Conservation (phyloP, 2,113 vertebrate species). For the Scytalopus superciliaris region DNA sequence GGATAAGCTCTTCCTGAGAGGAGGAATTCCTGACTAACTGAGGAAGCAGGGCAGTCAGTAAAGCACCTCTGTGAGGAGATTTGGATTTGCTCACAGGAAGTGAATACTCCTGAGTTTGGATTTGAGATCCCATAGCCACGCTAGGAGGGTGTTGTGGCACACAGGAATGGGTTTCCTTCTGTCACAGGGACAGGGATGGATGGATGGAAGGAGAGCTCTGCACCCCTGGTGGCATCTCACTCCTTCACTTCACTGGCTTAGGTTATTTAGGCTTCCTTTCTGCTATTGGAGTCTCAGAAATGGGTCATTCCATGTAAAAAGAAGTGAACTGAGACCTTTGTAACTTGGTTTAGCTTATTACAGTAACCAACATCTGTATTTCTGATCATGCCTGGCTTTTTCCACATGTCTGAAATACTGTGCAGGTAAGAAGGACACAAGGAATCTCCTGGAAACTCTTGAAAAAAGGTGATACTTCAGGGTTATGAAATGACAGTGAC, state of each 20-base stretch:
- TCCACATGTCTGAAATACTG: not conserved
- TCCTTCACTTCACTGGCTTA: not conserved
- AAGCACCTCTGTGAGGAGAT: not conserved
- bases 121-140: accelerated
- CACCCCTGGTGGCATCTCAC: not conserved
- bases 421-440: not conserved
- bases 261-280: not conserved
- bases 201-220: not conserved
- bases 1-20: not conserved
- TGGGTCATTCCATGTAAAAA: not conserved
- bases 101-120: not conserved
- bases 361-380: not conserved
- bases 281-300: not conserved
- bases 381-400: not conserved
- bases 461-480: not conserved
- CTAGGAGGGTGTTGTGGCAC: not conserved
- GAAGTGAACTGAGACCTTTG: not conserved
- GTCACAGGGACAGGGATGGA: not conserved
- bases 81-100: not conserved
- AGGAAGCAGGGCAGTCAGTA: not conserved
- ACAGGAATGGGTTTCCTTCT: not conserved
- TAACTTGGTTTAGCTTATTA: not conserved
- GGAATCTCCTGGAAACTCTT: not conserved
- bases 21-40: not conserved
- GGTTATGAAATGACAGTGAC: not conserved